These are phyloP conservation scores for Loripinus fragilis DNA, from an alignment of 2,888 invertebrate genomes.

Conservation along the genomic window DNA sequence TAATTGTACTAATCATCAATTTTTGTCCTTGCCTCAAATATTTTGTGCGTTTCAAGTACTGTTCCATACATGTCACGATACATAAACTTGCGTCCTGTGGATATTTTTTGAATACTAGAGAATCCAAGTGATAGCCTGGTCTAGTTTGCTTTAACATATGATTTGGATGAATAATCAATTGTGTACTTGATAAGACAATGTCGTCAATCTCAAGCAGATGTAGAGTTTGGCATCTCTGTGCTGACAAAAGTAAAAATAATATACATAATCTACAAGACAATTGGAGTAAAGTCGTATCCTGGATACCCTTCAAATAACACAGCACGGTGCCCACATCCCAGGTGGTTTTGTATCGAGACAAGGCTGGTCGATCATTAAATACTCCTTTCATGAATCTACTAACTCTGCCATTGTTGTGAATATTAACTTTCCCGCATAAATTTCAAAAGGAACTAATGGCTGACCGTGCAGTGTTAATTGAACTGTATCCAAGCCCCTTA, in stretches of 20 bases:
- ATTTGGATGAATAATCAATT: slow-evolving; percentile 23
- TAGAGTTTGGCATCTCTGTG: not conserved
- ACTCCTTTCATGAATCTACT: slow-evolving; percentile 40
- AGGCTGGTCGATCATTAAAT: slow-evolving; percentile 21
- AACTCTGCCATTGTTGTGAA: slow-evolving; percentile 24
- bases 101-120: too few species aligned
- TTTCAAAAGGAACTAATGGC: slow-evolving; percentile 36
- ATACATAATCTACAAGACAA: slow-evolving; percentile 44
- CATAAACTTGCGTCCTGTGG: too few species aligned
- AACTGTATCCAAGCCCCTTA: slow-evolving; percentile 41
- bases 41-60: too few species aligned
- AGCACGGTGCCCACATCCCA: slow-evolving; percentile 54
- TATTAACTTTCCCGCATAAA: slow-evolving; percentile 15
- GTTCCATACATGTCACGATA: too few species aligned
- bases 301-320: slow-evolving; percentile 23
- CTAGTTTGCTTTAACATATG: slow-evolving; percentile 44
- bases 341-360: slow-evolving; percentile 43
- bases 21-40: too few species aligned
- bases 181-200: not conserved
- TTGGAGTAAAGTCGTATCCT: slow-evolving; percentile 21
- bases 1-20: too few species aligned
- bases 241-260: slow-evolving; percentile 19
- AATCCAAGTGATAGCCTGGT: slow-evolving; percentile 33
- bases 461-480: slow-evolving; percentile 42
- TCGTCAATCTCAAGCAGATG: not conserved